A percentile compares a stretch with the other conserved stretches of the same genome.
Conservation (phyloP, 2,113 vertebrate genomes). For the Maccullochella peelii region DNA sequence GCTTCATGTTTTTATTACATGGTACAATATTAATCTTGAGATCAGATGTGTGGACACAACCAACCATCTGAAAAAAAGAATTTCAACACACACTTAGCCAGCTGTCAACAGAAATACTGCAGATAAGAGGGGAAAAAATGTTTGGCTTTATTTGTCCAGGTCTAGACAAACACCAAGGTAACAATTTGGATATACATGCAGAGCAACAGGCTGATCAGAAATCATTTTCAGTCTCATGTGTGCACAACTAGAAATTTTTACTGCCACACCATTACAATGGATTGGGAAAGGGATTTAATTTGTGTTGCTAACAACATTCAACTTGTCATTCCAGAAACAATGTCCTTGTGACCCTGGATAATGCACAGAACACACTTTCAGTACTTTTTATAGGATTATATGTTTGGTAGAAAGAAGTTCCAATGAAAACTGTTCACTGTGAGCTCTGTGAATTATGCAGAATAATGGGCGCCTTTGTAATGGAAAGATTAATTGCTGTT, state of each 20-base stretch:
- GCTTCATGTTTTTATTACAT: background rate
- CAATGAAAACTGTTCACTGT: background rate
- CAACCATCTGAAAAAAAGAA: background rate
- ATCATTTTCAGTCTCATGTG: background rate
- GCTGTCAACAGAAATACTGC: background rate
- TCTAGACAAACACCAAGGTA: constrained; percentile 52
- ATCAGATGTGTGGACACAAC: background rate
- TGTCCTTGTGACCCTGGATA: background rate
- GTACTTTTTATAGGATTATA: no score
- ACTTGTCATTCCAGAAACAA: background rate
- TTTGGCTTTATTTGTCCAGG: background rate
- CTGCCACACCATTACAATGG: background rate
- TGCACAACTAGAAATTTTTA: background rate
- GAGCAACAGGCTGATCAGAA: constrained; percentile 53
- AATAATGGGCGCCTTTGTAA: no score
- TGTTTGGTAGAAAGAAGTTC: background rate
- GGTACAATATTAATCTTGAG: background rate
- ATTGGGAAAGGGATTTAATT: background rate
- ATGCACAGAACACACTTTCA: background rate
- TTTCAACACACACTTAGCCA: background rate
- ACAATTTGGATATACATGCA: constrained; percentile 57
- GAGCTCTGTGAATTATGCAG: no score
- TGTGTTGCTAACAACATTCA: no score
- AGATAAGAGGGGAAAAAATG: background rate
- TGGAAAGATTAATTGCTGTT: no score